phyloP scores from a whole-genome alignment of 2,113 vertebrate genomes.

The Osmerus eperlanus region DNA sequence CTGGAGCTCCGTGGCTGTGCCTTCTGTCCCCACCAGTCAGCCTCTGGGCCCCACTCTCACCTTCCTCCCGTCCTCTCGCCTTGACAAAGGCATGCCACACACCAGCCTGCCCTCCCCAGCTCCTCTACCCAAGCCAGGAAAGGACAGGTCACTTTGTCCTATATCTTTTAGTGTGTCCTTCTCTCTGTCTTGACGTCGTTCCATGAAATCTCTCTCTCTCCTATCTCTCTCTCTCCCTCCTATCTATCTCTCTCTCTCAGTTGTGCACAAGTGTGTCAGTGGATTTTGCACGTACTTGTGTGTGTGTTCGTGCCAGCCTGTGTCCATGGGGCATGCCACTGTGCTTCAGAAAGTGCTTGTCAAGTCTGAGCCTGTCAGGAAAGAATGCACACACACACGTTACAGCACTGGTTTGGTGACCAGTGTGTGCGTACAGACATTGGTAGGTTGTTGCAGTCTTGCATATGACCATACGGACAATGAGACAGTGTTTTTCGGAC shows the following conservation, averaged over 20 bases:
- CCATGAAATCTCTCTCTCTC: constrained; percentile 10
- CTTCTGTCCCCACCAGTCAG: constrained; percentile 36
- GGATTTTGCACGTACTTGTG: not conserved
- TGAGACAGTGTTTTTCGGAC: not conserved
- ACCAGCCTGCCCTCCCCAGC: constrained; percentile 26
- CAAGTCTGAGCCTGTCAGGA: not conserved
- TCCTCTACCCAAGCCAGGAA: constrained; percentile 11
- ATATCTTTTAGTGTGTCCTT: not conserved
- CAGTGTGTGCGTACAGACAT: not conserved
- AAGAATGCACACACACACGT: not conserved
- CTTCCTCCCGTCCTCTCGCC: constrained; percentile 33
- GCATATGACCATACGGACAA: not conserved
- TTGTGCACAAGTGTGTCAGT: too few species aligned
- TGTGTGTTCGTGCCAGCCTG: not conserved
- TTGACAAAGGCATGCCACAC: constrained; percentile 36
- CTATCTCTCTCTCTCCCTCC: constrained; percentile 13
- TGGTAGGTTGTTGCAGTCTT: not conserved
- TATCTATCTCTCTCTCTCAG: constrained; percentile 19
- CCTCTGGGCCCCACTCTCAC: constrained; percentile 49
- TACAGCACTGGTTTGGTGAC: not conserved
- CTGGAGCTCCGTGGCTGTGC: constrained; percentile 11
- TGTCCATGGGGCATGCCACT: not conserved
- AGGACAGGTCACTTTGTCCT: constrained; percentile 35
- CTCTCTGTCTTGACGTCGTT: constrained; percentile 27
- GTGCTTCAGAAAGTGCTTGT: not conserved